These are phyloP conservation scores for Antitype chi DNA, from an alignment of 2,888 invertebrate species.

Conservation along the genomic window DNA sequence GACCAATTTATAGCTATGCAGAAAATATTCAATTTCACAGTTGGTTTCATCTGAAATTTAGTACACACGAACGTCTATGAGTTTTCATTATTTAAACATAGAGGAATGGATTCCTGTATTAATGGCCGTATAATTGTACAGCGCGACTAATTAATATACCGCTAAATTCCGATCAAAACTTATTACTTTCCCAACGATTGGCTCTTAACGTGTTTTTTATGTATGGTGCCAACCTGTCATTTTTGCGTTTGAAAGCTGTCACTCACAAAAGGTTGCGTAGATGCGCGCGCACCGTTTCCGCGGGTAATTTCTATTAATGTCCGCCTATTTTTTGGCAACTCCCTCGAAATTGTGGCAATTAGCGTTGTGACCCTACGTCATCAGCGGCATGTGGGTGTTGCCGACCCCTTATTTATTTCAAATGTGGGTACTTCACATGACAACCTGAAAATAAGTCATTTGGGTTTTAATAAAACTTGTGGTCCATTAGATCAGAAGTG, in stretches of 20 bases:
- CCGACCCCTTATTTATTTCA: conserved; percentile 49
- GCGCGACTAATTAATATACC: conserved; percentile 34
- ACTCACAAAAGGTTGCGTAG: conserved; percentile 46
- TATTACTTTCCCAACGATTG: conserved; percentile 35
- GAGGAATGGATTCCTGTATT: conserved; percentile 33
- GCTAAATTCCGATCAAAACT: conserved; percentile 18
- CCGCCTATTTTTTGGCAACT: conserved; percentile 57
- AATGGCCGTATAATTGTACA: conserved; percentile 44
- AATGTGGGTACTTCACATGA: conserved; percentile 4
- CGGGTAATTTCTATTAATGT: conserved; percentile 49
- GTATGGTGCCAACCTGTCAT: conserved; percentile 39
- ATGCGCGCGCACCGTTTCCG: conserved; percentile 37
- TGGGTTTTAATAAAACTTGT: neutral
- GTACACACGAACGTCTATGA: conserved; percentile 15
- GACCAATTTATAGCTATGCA: conserved; percentile 6
- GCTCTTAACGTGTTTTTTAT: conserved; percentile 17
- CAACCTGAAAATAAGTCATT: conserved; percentile 14
- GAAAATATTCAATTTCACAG: conserved; percentile 40
- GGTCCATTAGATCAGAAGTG: neutral
- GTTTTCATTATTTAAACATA: conserved; percentile 33
- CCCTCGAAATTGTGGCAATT: conserved; percentile 48
- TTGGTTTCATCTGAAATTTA: conserved; percentile 27
- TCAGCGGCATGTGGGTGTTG: conserved; percentile 36
- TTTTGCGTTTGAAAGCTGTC: conserved; percentile 49
- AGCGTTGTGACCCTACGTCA: conserved; percentile 45